phyloP scores from a whole-genome alignment of 2,113 vertebrate genomes.

The Odocoileus virginianus region DNA sequence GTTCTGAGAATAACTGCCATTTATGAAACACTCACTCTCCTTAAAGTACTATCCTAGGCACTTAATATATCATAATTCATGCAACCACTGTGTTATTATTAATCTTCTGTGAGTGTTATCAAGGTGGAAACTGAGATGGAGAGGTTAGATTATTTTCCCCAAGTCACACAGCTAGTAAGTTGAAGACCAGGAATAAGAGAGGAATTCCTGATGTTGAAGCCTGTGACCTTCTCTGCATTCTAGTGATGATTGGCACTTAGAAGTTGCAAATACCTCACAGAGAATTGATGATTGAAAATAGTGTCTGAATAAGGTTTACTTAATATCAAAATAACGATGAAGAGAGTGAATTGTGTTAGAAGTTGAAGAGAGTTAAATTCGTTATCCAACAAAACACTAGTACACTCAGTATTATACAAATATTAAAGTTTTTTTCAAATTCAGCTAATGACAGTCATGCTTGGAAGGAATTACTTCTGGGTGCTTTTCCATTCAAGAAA shows the following conservation, averaged over 20 bases:
- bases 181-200: background rate
- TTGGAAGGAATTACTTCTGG: background rate
- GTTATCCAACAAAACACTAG: background rate
- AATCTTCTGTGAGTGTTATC: background rate
- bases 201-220: background rate
- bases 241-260: background rate
- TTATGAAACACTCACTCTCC: background rate
- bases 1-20: background rate
- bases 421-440: background rate
- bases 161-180: background rate
- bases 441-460: background rate
- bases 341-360: background rate
- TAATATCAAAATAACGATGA: background rate
- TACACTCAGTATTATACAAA: background rate
- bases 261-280: background rate
- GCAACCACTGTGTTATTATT: background rate
- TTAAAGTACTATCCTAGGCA: background rate
- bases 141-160: background rate
- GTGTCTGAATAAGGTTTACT: background rate
- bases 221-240: background rate
- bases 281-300: background rate
- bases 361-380: background rate
- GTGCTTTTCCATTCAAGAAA: background rate
- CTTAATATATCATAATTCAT: background rate
- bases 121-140: background rate